Evolutionary conservation across 2,888 invertebrate species (phyloP).

Genomic region (Automeris io): DNA sequence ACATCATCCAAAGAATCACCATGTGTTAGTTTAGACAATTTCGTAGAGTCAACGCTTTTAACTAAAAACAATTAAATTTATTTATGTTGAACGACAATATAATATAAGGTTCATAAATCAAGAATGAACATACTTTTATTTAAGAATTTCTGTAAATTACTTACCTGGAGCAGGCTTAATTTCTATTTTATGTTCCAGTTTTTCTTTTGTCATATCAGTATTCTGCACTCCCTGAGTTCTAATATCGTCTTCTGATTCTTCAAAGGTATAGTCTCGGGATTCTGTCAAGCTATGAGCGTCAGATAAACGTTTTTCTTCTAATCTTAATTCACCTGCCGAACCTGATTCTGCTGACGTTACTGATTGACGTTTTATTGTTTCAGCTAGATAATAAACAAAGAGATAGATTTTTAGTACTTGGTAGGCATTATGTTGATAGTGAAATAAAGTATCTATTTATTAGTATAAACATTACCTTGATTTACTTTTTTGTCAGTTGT

Average conservation of each 20-base stretch:
- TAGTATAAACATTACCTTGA: slow-evolving; percentile 34
- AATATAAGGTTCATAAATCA: too few relatives aligned
- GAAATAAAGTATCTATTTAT: slow-evolving; percentile 38
- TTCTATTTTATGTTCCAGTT: slow-evolving; percentile 42
- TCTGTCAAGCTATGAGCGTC: slow-evolving; percentile 71
- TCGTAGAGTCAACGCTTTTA: slow-evolving; percentile 40
- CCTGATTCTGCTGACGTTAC: slow-evolving; percentile 68
- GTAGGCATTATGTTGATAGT: neutral
- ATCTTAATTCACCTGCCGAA: slow-evolving; percentile 56
- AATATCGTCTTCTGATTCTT: slow-evolving; percentile 73
- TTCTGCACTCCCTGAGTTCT: slow-evolving; percentile 58
- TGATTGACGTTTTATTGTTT: slow-evolving; percentile 56
- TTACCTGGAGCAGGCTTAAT: slow-evolving; percentile 32
- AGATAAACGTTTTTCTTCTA: slow-evolving; percentile 67
- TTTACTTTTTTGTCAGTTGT: slow-evolving; percentile 33
- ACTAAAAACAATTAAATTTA: slow-evolving; percentile 20
- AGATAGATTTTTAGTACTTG: slow-evolving; percentile 3
- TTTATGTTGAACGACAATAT: neutral
- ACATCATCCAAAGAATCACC: slow-evolving; percentile 73
- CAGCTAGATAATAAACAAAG: slow-evolving; percentile 32
- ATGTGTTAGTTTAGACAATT: slow-evolving; percentile 52
- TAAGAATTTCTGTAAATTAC: slow-evolving; percentile 10
- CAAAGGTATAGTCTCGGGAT: slow-evolving; percentile 71
- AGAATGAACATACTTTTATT: too few relatives aligned
- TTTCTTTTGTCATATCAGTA: slow-evolving; percentile 50